Conservation (phyloP, 2,888 invertebrate genomes). For the Drosophila mimica region DNA sequence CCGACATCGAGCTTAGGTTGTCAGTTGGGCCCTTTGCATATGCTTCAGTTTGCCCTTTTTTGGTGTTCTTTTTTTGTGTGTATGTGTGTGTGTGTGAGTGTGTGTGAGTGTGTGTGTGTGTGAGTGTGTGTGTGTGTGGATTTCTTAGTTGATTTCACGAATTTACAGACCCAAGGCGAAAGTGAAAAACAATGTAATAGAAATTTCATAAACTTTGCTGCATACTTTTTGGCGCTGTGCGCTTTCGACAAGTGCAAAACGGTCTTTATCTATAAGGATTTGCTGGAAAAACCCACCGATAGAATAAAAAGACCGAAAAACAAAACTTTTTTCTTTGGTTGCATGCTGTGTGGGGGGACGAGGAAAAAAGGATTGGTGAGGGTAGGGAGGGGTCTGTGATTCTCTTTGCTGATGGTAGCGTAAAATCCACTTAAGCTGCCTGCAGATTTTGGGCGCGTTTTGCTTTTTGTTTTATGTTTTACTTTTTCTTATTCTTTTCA, state of each 20-base stretch:
- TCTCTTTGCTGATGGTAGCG: constrained; percentile 45
- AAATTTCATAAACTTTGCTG: constrained; percentile 69
- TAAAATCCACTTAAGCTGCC: constrained; percentile 70
- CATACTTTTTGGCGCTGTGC: constrained; percentile 43
- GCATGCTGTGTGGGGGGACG: constrained; percentile 44
- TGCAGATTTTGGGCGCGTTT: constrained; percentile 65
- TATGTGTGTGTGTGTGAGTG: background rate
- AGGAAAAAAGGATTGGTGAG: background rate
- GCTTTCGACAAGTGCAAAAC: constrained; percentile 68
- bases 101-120: background rate
- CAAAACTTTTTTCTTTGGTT: constrained; percentile 44
- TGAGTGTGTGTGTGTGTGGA: background rate
- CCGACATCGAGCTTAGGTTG: constrained; percentile 41
- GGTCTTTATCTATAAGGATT: constrained; percentile 69
- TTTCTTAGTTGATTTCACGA: constrained; percentile 56
- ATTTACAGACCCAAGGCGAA: constrained; percentile 57
- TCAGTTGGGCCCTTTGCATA: constrained; percentile 64
- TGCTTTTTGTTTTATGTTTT: constrained; percentile 55
- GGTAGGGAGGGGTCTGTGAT: constrained; percentile 6
- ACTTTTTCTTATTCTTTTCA: constrained; percentile 17
- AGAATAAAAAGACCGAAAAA: constrained; percentile 19
- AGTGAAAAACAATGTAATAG: constrained; percentile 75
- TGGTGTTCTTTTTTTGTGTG: background rate
- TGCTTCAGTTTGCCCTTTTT: constrained; percentile 22
- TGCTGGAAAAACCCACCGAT: constrained; percentile 43